Evolutionary conservation across 2,797 vertebrate genomes (phyloP), one percentile per base, ranked within the genome.

Genomic region (Ispidina lecontei): DNA sequence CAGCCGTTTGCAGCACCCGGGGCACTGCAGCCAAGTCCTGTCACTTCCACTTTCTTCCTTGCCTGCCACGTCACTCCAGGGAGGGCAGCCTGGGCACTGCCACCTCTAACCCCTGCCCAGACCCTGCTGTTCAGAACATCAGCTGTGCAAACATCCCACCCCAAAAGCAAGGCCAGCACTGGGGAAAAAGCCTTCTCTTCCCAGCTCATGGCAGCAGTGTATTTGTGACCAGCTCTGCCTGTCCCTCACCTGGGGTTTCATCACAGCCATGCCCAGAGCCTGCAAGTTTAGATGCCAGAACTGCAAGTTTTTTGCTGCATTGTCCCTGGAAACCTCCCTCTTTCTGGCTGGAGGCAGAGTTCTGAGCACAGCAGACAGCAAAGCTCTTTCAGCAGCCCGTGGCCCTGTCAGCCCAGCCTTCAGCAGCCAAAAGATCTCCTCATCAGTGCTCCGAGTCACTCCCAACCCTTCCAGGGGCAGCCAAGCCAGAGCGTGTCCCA

Each of bases 41-140:
- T 3, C 17, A 5, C 11, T 67, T 43, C 44, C 41, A 8, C n/a
- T 56, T 52, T 16, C 39, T 51, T 37, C 44, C 29, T 72, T 83
- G 71, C 20, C 21, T 77, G 46, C 43, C 1, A 0, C 17, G 43
- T 31, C 51, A 60, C 0, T 0, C 37, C 65, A 85, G 7, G 0
- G 16, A 52, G 35, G 63, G 28, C 55, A 81, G 12, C 7, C 15
- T 2, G 17, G 31, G 4, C 0, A 1, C 4, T 37, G 75, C 8
- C 35, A 59, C 14, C 59, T 18, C 1, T 22, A n/a, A 55, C 9
- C 39, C 22, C 33, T 46, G 21, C 25, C 51, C 14, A 5, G 52
- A 23, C 25, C 33, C 4, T 2, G 16, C 44, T 49, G 4, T 11
- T 29, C 7, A 29, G n/a, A 43, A 29, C 7, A 43, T 12, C 39